Conservation (phyloP, 2,888 invertebrate genomes). For the Nymphalis c-album region DNA sequence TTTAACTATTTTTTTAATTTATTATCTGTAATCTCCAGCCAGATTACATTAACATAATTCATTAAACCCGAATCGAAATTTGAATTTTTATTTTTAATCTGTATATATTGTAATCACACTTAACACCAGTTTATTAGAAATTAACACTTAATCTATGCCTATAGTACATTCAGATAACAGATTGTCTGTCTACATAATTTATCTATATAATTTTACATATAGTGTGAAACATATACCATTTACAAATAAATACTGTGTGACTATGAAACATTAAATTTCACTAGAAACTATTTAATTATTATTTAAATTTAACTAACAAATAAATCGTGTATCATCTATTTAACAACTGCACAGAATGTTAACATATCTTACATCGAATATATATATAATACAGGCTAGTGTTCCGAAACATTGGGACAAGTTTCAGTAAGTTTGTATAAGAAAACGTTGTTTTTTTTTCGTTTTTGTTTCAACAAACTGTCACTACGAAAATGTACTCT, state of each 20-base stretch:
- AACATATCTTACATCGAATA: conserved; percentile 26
- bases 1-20: not conserved
- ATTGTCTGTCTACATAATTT: conserved; percentile 58
- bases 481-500: conserved; percentile 51
- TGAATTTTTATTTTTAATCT: conserved; percentile 17
- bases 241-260: conserved; percentile 68
- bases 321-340: conserved; percentile 41
- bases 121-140: conserved; percentile 56
- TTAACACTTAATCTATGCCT: conserved; percentile 64
- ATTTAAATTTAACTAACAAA: conserved; percentile 50
- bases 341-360: conserved; percentile 39
- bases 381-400: conserved; percentile 28
- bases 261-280: conserved; percentile 58
- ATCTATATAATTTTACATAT: conserved; percentile 49
- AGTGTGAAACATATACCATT: conserved; percentile 55
- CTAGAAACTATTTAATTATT: conserved; percentile 39
- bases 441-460: conserved; percentile 22
- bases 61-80: not conserved
- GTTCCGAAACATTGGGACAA: conserved; percentile 8
- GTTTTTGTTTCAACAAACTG: conserved; percentile 35
- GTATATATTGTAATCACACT: conserved; percentile 50
- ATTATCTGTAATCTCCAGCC: conserved; percentile 32
- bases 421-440: conserved; percentile 27
- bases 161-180: conserved; percentile 60
- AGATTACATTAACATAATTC: conserved; percentile 42